phyloP scores from a whole-genome alignment of 2,888 invertebrate genomes.

The Agrilus biguttatus region DNA sequence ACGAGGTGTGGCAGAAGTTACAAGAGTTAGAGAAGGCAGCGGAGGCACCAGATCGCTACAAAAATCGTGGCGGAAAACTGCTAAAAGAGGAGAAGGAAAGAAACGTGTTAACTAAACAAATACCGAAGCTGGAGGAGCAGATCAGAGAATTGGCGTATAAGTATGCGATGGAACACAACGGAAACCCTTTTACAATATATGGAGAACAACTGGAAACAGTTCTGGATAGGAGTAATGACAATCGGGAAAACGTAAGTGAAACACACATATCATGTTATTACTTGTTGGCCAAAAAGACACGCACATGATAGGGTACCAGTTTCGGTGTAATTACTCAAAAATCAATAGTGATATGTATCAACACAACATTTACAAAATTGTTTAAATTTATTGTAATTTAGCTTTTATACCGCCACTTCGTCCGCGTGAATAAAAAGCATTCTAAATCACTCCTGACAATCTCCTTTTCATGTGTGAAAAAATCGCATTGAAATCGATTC shows the following conservation, averaged over 20 bases:
- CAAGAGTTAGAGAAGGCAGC: constrained; percentile 59
- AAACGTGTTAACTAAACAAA: constrained; percentile 52
- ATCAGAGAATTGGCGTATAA: constrained; percentile 39
- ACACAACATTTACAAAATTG: no score
- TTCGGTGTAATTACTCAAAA: no score
- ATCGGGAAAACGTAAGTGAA: constrained; percentile 35
- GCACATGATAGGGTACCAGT: no score
- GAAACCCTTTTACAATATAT: constrained; percentile 42
- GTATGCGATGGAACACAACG: constrained; percentile 36
- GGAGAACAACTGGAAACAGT: constrained; percentile 47
- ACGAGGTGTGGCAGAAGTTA: constrained; percentile 61
- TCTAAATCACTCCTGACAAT: no score
- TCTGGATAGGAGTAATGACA: constrained; percentile 46
- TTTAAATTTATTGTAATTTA: no score
- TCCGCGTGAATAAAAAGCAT: no score
- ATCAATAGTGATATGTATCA: no score
- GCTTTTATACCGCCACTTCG: no score
- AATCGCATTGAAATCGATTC: no score
- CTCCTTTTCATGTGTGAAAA: no score
- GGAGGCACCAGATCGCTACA: constrained; percentile 64
- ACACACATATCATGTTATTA: no score
- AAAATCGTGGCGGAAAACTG: constrained; percentile 77
- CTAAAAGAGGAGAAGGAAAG: constrained; percentile 76
- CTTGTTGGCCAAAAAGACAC: no score
- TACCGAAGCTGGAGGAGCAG: constrained; percentile 61